Conservation (phyloP, 1,140 invertebrate genomes). For the Drosophila novamexicana region DNA sequence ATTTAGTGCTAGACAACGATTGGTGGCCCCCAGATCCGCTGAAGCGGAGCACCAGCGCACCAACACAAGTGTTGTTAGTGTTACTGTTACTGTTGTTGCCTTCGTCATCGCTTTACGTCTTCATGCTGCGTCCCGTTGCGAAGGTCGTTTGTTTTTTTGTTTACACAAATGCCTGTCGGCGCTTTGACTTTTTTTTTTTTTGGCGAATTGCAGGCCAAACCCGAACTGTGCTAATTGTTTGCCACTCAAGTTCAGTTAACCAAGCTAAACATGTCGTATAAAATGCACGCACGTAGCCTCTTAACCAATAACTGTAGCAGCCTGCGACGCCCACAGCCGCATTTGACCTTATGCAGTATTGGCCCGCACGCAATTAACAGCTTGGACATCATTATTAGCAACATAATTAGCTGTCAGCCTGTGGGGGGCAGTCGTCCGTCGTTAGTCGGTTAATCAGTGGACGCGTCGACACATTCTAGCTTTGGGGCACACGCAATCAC, state of each 20-base stretch:
- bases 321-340: constrained; percentile 52
- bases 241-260: constrained; percentile 57
- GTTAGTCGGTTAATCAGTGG: not conserved
- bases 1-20: constrained; percentile 24
- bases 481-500: constrained; percentile 12
- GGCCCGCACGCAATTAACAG: constrained; percentile 13
- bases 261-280: constrained; percentile 63
- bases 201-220: constrained; percentile 46
- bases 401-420: constrained; percentile 32
- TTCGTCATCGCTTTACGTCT: constrained; percentile 51
- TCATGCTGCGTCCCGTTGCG: constrained; percentile 52
- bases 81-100: constrained; percentile 31
- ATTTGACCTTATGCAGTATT: constrained; percentile 57
- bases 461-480: constrained; percentile 37
- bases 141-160: constrained; percentile 53
- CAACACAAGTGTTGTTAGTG: not conserved
- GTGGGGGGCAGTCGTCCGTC: not conserved
- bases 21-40: constrained; percentile 55
- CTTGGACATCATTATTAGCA: constrained; percentile 37
- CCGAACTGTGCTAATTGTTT: constrained; percentile 72
- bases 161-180: constrained; percentile 40
- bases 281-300: constrained; percentile 67
- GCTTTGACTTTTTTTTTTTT: constrained; percentile 5
- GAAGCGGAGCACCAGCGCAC: constrained; percentile 42
- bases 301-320: constrained; percentile 66